These are phyloP conservation scores for Diarsia rubi DNA, from an alignment of 2,888 invertebrate species.

Conservation along the genomic window DNA sequence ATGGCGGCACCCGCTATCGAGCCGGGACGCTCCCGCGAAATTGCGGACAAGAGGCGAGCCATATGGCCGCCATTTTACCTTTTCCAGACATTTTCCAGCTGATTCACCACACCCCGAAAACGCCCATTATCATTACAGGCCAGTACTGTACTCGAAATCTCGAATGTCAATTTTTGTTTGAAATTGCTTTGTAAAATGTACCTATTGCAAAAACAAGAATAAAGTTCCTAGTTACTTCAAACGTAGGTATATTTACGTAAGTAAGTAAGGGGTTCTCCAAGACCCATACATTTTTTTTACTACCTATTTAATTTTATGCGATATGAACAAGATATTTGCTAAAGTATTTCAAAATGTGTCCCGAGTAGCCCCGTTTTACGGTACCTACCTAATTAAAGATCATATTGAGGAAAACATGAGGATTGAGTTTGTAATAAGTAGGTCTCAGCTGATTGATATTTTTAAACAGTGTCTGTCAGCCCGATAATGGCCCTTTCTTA, in stretches of 20 bases:
- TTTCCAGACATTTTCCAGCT: slow-evolving; percentile 15
- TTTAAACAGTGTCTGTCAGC: neutral
- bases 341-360: too few relatives aligned
- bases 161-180: neutral
- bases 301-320: too few relatives aligned
- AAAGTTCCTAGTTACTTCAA: too few relatives aligned
- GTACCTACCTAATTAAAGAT: too few relatives aligned
- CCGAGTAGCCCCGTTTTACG: too few relatives aligned
- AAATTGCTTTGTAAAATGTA: neutral
- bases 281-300: too few relatives aligned
- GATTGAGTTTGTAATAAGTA: neutral
- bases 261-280: too few relatives aligned
- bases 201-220: too few relatives aligned
- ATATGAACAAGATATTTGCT: too few relatives aligned
- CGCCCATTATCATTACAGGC: neutral
- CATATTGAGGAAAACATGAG: neutral
- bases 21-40: slow-evolving; percentile 56
- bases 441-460: neutral
- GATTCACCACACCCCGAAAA: neutral
- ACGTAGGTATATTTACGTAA: too few relatives aligned
- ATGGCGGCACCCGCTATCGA: slow-evolving; percentile 48
- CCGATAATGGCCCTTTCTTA: neutral
- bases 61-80: slow-evolving; percentile 29
- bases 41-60: slow-evolving; percentile 31
- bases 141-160: too few relatives aligned